phyloP scores from a whole-genome alignment of 1,140 invertebrate species.

The Ostrea edulis region DNA sequence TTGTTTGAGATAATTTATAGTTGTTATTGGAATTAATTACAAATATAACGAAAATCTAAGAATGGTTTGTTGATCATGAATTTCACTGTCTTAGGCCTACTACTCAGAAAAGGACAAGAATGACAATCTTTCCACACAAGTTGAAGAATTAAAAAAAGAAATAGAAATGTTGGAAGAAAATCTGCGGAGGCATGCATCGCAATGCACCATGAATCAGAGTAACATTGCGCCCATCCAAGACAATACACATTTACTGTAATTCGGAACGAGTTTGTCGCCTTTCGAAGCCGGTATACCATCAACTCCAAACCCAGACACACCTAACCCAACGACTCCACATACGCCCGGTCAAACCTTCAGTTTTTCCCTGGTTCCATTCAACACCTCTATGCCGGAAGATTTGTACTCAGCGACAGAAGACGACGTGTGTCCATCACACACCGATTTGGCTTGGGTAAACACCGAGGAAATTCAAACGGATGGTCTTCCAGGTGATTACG shows the following conservation, averaged over 20 bases:
- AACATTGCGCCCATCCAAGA: neutral
- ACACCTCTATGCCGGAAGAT: neutral
- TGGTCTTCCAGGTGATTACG: neutral
- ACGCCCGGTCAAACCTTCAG: slow-evolving; percentile 14
- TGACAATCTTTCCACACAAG: neutral
- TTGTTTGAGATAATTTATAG: neutral
- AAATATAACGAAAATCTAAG: neutral
- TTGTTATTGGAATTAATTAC: neutral
- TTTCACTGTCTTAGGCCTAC: slow-evolving; percentile 36
- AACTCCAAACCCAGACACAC: neutral
- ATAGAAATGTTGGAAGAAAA: slow-evolving; percentile 32
- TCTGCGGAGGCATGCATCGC: neutral
- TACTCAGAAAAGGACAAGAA: slow-evolving; percentile 24
- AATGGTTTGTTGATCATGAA: neutral
- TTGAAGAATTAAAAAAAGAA: slow-evolving; percentile 12
- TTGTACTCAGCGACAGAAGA: neutral
- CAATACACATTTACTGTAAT: neutral
- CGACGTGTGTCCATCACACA: neutral
- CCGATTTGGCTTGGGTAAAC: neutral
- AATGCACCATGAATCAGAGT: neutral
- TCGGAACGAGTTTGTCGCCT: neutral
- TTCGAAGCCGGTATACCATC: slow-evolving; percentile 8
- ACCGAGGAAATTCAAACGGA: neutral
- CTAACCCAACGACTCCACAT: slow-evolving; percentile 27
- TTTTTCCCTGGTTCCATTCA: neutral